Conservation (phyloP, 2,888 invertebrate genomes). For the Yponomeuta evonymella region DNA sequence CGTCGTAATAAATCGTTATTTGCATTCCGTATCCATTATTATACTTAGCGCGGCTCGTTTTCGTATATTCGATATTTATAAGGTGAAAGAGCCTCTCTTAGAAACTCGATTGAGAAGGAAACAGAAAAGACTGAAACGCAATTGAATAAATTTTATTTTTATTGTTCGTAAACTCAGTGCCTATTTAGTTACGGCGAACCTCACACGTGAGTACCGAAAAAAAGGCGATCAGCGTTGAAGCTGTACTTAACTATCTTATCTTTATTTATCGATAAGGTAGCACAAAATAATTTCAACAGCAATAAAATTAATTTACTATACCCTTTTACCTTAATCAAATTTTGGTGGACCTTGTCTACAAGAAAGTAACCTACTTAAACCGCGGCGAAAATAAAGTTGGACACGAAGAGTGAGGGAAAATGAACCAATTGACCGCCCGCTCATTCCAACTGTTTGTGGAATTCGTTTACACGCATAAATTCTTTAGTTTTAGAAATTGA, state of each 20-base stretch:
- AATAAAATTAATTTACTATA: background rate
- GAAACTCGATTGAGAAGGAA: background rate
- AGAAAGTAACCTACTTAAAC: conserved; percentile 40
- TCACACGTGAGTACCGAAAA: too few species aligned
- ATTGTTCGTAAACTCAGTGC: too few species aligned
- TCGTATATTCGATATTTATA: background rate
- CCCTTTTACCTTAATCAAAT: background rate
- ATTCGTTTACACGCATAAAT: conserved; percentile 62
- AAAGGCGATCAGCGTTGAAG: too few species aligned
- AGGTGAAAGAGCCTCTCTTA: background rate
- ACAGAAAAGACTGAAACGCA: background rate
- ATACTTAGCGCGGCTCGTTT: background rate
- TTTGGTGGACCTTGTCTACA: conserved; percentile 18
- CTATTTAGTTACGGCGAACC: too few species aligned
- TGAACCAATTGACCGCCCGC: conserved; percentile 53
- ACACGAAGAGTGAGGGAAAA: conserved; percentile 54
- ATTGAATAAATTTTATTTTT: background rate
- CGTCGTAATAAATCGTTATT: background rate
- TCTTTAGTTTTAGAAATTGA: conserved; percentile 48
- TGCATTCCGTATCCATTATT: background rate
- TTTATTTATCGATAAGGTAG: too few species aligned
- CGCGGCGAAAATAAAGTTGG: conserved; percentile 47
- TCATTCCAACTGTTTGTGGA: conserved; percentile 42
- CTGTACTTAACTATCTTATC: too few species aligned
- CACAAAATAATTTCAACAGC: too few species aligned